Evolutionary conservation across 2,888 invertebrate genomes (phyloP).

Genomic region (Peribatodes rhomboidaria): DNA sequence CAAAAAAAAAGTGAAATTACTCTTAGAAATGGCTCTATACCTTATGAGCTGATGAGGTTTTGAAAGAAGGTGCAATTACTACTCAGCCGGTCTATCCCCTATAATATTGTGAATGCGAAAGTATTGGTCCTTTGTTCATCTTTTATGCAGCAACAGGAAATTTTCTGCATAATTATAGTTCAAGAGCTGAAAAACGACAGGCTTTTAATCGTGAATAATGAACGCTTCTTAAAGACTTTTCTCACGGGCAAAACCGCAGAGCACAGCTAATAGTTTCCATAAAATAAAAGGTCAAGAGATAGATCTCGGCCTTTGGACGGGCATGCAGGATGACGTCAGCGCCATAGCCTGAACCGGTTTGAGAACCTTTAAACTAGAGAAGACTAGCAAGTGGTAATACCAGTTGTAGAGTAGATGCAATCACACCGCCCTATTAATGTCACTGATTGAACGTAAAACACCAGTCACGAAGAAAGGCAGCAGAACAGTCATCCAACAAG

Average conservation of each 20-base stretch:
- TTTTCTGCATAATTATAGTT: no score
- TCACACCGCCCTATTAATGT: conserved; percentile 54
- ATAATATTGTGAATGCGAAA: no score
- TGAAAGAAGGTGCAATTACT: neutral
- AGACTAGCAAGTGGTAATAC: conserved; percentile 65
- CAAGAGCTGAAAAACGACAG: no score
- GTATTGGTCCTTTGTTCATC: no score
- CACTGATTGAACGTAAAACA: conserved; percentile 48
- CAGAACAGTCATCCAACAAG: conserved; percentile 49
- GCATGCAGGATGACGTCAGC: conserved; percentile 62
- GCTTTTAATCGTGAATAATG: no score
- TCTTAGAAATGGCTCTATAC: no score
- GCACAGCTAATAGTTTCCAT: neutral
- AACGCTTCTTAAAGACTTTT: no score
- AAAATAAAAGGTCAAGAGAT: conserved; percentile 39
- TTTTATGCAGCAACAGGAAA: no score
- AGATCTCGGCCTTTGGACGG: conserved; percentile 54
- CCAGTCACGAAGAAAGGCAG: conserved; percentile 30
- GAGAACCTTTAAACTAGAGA: conserved; percentile 64
- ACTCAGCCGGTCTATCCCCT: neutral
- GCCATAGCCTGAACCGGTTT: conserved; percentile 65
- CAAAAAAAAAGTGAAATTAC: no score
- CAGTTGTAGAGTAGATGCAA: conserved; percentile 59
- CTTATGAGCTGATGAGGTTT: no score
- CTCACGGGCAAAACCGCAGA: no score